A percentile compares a stretch with the other conserved stretches of the same genome.
Evolutionary conservation across 2,113 vertebrate species (phyloP).

Genomic region (Zosterops hypoxanthus): DNA sequence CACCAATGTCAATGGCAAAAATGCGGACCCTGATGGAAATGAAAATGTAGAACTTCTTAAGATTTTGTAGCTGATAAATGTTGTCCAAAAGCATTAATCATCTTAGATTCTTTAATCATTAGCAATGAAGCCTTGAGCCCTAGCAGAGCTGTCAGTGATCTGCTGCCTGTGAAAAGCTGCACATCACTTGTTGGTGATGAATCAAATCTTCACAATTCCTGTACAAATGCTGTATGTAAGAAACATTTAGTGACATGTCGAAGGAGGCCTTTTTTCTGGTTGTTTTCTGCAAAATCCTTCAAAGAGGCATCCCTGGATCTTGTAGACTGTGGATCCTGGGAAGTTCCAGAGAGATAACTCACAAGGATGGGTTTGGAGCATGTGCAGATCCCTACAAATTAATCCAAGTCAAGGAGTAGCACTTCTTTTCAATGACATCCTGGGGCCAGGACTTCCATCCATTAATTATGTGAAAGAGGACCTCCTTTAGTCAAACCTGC

Average conservation of each 20-base stretch:
- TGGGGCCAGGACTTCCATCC: slow-evolving; percentile 8
- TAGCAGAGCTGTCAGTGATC: background rate
- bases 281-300: background rate
- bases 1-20: background rate
- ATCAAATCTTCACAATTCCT: background rate
- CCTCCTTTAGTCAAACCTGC: slow-evolving; percentile 41
- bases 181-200: background rate
- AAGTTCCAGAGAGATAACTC: background rate
- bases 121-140: background rate
- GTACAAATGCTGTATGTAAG: background rate
- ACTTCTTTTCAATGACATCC: slow-evolving; percentile 27
- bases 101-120: background rate
- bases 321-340: background rate
- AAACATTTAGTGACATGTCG: background rate
- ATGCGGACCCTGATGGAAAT: background rate
- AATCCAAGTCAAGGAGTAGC: background rate
- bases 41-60: background rate
- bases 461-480: slow-evolving; percentile 38
- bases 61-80: slow-evolving; percentile 12
- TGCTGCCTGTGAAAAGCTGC: background rate
- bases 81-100: slow-evolving; percentile 14
- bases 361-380: rapidly evolving
- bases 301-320: background rate
- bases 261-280: background rate
- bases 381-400: background rate